Conservation (phyloP, 2,797 vertebrate genomes). For the Numenius phaeopus region DNA sequence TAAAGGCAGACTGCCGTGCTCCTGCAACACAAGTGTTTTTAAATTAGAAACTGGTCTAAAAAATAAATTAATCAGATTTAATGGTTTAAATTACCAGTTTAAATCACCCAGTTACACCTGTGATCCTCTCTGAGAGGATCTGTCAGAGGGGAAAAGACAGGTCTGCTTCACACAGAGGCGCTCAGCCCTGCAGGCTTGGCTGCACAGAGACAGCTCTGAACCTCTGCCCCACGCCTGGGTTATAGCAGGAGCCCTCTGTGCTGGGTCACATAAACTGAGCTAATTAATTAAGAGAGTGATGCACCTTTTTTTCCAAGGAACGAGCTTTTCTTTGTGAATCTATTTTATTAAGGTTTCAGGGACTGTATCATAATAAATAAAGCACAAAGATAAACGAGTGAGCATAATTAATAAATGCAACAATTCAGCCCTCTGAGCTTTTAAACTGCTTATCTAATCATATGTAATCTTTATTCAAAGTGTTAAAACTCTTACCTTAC, state of each 20-base stretch:
- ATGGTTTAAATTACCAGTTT: neutral
- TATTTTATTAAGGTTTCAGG: slow-evolving; percentile 46
- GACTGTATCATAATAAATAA: slow-evolving; percentile 43
- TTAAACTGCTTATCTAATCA: slow-evolving; percentile 44
- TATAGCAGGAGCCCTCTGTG: neutral
- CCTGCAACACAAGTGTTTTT: neutral
- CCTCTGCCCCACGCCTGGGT: neutral
- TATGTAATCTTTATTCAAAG: slow-evolving; percentile 11
- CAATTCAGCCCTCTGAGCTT: neutral
- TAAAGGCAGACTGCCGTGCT: neutral
- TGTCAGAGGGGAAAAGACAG: rapidly evolving
- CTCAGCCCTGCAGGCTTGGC: neutral
- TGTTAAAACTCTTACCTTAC: neutral
- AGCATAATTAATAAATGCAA: slow-evolving; percentile 53
- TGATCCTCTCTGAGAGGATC: neutral
- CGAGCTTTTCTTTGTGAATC: slow-evolving; percentile 3
- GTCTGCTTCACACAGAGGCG: neutral
- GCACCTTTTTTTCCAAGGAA: neutral
- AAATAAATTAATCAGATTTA: neutral
- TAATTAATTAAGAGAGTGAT: slow-evolving; percentile 27
- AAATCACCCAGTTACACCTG: neutral
- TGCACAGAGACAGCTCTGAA: neutral
- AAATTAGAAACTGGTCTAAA: neutral
- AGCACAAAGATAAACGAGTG: slow-evolving; percentile 54
- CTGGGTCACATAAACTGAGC: neutral